Evolutionary conservation across 2,888 invertebrate genomes (phyloP), one percentile per base, ranked within the genome.

Genomic region (Drosophila picticornis): DNA sequence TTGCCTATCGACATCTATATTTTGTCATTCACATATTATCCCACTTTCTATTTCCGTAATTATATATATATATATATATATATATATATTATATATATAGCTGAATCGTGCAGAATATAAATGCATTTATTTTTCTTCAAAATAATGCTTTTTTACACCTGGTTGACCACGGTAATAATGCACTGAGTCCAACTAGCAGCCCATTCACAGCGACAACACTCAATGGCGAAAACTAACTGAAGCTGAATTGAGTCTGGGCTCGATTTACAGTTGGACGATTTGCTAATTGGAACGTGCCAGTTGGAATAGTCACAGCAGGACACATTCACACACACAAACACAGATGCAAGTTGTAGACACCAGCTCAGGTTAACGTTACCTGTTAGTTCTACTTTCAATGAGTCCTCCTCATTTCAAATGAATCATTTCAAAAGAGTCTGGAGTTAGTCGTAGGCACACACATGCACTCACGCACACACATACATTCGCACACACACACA

Each of bases 251-350:
- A 31, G 31, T 32, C 50, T 40, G 29, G 34, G 4, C 48, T 50
- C 32, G 34, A 38, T 58, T 38, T 71, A n/a, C 13, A 31, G 74
- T 34, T 71, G 40, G 50, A 31, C 72, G 60, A 62, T 43, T 72
- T 72, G 38, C 62, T 73, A 71, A 73, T 73, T 73, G 74, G 71
- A 73, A 43, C 56, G 51, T 43, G 56, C 38, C 50, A 51, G 62
- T 51, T 38, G 48, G 25, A 56, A 40, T 25, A 34, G 19, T 32
- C 16, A 22, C 50, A 13, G n/a, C 64, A 27, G 63, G 63, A 51
- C 11, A 52, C n/a, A 52, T 43, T 32, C 36, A 29, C 22, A 48
- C 4, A 27, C 13, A 36, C 5, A 25, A 32, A n/a, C 19, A 56
- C 4, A 13, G 4, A 55, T 19, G 13, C 16, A 16, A 46, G 36